Evolutionary conservation across 2,113 vertebrate species (phyloP).

Genomic region (Clarias batrachus): DNA sequence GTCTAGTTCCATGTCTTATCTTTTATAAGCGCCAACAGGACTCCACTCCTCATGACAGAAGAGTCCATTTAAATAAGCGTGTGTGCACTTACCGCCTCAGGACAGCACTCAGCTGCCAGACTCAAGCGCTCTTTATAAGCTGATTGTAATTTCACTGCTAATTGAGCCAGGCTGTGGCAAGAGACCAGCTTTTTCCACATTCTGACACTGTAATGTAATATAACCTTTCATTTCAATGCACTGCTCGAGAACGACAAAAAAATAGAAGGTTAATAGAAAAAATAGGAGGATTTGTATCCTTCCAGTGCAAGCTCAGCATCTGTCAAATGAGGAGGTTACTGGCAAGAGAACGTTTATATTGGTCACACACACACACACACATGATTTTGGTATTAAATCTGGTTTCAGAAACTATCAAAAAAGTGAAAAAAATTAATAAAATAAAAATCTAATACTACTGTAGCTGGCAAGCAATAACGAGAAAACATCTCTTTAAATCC

Average conservation of each 20-base stretch:
- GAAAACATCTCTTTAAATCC: constrained; percentile 4
- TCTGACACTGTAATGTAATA: constrained; percentile 43
- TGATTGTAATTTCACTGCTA: constrained; percentile 64
- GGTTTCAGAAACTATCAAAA: neutral
- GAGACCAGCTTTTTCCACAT: constrained; percentile 53
- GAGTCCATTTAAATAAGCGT: constrained; percentile 22
- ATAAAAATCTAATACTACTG: neutral
- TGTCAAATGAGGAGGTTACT: constrained; percentile 23
- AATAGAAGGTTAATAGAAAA: neutral
- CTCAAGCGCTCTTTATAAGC: constrained; percentile 38
- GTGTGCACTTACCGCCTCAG: constrained; percentile 19
- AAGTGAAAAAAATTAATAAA: neutral
- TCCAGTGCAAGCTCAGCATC: constrained; percentile 31
- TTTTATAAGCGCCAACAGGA: constrained; percentile 23
- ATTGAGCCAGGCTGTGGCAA: constrained; percentile 64
- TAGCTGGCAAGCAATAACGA: neutral
- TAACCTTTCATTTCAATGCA: constrained; percentile 55
- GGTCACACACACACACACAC: constrained; percentile 19
- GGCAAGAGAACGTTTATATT: constrained; percentile 32
- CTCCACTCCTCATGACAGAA: constrained; percentile 17
- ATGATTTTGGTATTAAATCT: constrained; percentile 8
- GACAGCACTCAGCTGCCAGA: constrained; percentile 1
- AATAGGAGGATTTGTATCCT: neutral
- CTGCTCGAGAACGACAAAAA: constrained; percentile 41
- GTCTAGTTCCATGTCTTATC: constrained; percentile 3